Evolutionary conservation across 1,140 invertebrate species (phyloP), one percentile per base, ranked within the genome.

Genomic region (Conopomorpha cramerella): DNA sequence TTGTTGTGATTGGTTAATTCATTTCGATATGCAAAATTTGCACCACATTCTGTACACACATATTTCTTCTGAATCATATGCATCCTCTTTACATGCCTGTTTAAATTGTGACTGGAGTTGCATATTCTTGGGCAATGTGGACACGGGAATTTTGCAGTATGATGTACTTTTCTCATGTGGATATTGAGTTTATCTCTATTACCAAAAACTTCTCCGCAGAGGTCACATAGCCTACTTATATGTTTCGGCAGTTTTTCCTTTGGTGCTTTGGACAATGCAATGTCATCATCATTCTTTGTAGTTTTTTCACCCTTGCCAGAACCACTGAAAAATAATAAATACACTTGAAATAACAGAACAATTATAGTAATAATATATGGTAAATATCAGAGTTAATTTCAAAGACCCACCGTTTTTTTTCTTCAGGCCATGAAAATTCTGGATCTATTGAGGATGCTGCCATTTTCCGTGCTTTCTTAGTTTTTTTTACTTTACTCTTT

Each of bases 21-120:
- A 8, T 57, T 60, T 41, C 63, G 66, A 36, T 62, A 79, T 16
- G 65, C 71, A 52, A 74, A 79, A 6, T 46, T 42, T 30, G 44
- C 51, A 0, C 64, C 72, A 47, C 77, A 79, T 26, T 45, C 32
- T 11, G 61, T 41, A 44, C 77, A 79, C 12, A 62, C 50, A 41
- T 71, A 79, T 3, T 68, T 49, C 39, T 59, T 70, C 3, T 53
- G 38, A n/a, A n/a, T 38, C 16, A 37, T 38, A 54, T 79, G 76
- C 36, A 49, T 62, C 34, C 76, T 57, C 38, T 62, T 70, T 8
- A 71, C 55, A 38, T 79, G 76, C 30, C 58, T 51, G 3, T 55
- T 52, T 41, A 77, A 51, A 45, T 76, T 68, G 41, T 74, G 65
- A 18, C 60, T 36, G n/a, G 63, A 59, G 30, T 39, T 50, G 41